A percentile compares a stretch with the other conserved stretches of the same genome.
These are phyloP conservation scores for Cancer borealis DNA, from an alignment of 2,888 invertebrate genomes.

Conservation along the genomic window DNA sequence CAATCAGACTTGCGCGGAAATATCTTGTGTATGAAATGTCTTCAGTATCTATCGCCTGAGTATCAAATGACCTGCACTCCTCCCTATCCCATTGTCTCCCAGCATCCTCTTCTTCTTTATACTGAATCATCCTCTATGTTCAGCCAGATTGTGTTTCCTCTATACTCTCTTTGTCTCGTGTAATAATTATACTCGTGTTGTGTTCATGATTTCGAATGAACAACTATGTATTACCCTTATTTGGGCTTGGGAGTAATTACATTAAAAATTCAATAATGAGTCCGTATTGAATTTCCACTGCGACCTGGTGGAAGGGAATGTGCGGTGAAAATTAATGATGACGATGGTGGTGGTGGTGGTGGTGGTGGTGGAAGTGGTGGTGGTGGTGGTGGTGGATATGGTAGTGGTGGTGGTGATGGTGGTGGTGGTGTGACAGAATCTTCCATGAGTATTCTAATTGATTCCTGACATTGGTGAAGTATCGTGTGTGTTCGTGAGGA, in stretches of 20 bases:
- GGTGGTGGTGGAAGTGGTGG: neutral
- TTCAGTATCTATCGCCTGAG: too few relatives aligned
- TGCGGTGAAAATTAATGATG: neutral
- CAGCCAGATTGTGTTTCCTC: neutral
- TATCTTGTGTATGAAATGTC: too few relatives aligned
- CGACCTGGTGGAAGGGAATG: neutral
- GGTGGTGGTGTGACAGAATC: neutral
- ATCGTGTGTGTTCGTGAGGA: neutral
- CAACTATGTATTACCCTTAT: neutral
- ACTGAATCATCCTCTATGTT: neutral
- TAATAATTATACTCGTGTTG: neutral
- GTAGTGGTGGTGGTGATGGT: neutral
- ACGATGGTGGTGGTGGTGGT: too few relatives aligned
- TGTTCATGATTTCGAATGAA: neutral
- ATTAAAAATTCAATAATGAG: neutral
- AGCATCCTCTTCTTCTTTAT: neutral
- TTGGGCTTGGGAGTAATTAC: neutral
- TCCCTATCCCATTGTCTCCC: neutral
- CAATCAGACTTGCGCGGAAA: too few relatives aligned
- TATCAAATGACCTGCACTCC: neutral
- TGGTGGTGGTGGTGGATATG: neutral
- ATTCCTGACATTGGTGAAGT: conserved; percentile 11
- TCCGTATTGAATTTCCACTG: neutral
- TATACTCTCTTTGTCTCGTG: neutral
- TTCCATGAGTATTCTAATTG: conserved; percentile 23